phyloP scores from a whole-genome alignment of 2,888 invertebrate genomes.

The Agrochola macilenta region DNA sequence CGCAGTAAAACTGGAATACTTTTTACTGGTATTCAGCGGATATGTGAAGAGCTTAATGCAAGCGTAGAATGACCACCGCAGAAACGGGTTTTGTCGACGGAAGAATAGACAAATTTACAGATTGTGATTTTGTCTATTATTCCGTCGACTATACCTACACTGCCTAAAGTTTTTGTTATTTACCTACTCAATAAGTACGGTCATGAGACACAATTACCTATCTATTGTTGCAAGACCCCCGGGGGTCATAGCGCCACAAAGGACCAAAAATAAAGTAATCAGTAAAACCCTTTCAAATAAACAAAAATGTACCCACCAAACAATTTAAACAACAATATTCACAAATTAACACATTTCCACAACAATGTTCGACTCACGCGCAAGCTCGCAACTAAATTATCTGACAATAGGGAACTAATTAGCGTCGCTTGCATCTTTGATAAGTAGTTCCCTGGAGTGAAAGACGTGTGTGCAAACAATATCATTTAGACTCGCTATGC shows the following conservation, averaged over 20 bases:
- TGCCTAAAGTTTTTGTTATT: background rate
- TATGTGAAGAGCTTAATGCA: background rate
- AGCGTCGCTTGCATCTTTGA: slow-evolving; percentile 46
- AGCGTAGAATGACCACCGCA: too few relatives aligned
- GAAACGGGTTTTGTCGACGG: too few relatives aligned
- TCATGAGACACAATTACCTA: too few relatives aligned
- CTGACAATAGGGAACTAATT: slow-evolving; percentile 56
- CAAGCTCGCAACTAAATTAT: slow-evolving; percentile 53
- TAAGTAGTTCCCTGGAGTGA: slow-evolving; percentile 54
- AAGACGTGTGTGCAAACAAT: slow-evolving; percentile 48
- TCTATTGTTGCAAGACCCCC: background rate
- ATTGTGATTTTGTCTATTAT: too few relatives aligned
- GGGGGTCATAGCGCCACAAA: background rate
- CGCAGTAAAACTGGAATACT: background rate
- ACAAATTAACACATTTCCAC: slow-evolving; percentile 38
- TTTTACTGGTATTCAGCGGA: slow-evolving; percentile 11
- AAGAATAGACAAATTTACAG: too few relatives aligned
- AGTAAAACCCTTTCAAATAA: background rate
- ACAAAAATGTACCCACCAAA: slow-evolving; percentile 9
- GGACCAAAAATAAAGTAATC: background rate
- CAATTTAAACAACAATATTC: slow-evolving; percentile 14
- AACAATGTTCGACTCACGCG: slow-evolving; percentile 52
- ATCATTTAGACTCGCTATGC: slow-evolving; percentile 20
- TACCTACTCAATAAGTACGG: background rate
- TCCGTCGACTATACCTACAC: too few relatives aligned